Evolutionary conservation across 2,797 vertebrate species (phyloP).

Genomic region (Siniperca scherzeri): DNA sequence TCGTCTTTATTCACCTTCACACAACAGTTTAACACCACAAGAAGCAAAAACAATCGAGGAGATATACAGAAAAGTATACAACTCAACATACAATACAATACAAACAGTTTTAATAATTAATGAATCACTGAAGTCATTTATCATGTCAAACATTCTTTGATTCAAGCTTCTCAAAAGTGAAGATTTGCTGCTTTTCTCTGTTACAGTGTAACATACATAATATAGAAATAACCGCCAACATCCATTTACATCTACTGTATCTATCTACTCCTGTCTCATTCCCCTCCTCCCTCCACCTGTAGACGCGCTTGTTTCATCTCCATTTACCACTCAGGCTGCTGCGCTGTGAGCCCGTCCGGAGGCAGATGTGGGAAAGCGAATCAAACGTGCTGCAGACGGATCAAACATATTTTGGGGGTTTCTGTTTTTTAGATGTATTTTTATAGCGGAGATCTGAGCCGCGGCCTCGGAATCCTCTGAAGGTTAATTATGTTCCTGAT

Average conservation of each 20-base stretch:
- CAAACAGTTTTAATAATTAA: background rate
- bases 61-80: background rate
- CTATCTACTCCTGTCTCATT: slow-evolving; percentile 1
- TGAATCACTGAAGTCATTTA: background rate
- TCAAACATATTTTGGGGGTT: slow-evolving; percentile 70
- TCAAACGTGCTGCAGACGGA: slow-evolving; percentile 61
- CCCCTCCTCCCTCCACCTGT: slow-evolving; percentile 54
- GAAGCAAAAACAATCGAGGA: background rate
- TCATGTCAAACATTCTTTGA: background rate
- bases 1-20: slow-evolving; percentile 57
- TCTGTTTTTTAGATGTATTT: slow-evolving; percentile 82
- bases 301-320: slow-evolving; percentile 22
- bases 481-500: slow-evolving; percentile 88
- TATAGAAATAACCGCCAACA: background rate
- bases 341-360: slow-evolving; percentile 39
- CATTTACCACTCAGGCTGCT: background rate
- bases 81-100: background rate
- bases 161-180: background rate
- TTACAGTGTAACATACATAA: background rate
- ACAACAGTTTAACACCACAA: slow-evolving; percentile 43
- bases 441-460: slow-evolving; percentile 79
- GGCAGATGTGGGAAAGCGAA: slow-evolving; percentile 62
- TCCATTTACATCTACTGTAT: background rate
- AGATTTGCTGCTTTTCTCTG: background rate
- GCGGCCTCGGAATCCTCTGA: slow-evolving; percentile 81